Conservation (phyloP, 2,113 vertebrate species). For the Heptranchias perlo region DNA sequence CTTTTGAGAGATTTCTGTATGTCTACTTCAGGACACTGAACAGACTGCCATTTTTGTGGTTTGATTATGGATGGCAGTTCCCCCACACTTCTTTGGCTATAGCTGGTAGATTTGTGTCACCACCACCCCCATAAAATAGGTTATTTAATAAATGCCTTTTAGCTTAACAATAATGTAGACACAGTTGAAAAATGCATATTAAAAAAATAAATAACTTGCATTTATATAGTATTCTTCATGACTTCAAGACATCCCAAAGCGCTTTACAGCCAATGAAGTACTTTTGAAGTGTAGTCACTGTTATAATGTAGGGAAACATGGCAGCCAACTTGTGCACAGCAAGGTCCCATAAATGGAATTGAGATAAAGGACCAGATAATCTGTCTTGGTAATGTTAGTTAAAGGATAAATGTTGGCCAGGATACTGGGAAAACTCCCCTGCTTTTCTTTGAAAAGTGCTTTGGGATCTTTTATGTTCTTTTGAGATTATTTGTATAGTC, state of each 20-base stretch:
- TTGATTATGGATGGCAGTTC: not conserved
- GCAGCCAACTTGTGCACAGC: not conserved
- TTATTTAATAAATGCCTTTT: not conserved
- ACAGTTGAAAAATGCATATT: not conserved
- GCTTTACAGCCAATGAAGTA: not conserved
- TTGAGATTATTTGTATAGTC: not conserved
- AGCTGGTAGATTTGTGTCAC: not conserved
- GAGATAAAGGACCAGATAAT: not conserved
- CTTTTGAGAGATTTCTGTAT: not conserved
- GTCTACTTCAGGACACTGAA: not conserved
- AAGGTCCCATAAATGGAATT: not conserved
- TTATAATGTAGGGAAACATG: not conserved
- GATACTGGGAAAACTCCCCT: not conserved
- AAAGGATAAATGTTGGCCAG: not conserved
- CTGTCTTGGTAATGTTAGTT: not conserved
- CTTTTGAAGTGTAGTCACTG: not conserved
- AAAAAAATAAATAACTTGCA: not conserved
- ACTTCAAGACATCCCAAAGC: not conserved
- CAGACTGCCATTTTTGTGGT: not conserved
- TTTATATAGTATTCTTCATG: not conserved
- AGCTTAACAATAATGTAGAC: not conserved
- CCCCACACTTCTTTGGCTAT: not conserved
- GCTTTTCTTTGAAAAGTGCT: not conserved
- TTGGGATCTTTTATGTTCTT: not conserved
- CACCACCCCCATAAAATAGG: not conserved